A percentile compares a stretch with the other conserved stretches of the same genome.
Evolutionary conservation across 2,888 invertebrate species (phyloP).

Genomic region (Boloria selene): DNA sequence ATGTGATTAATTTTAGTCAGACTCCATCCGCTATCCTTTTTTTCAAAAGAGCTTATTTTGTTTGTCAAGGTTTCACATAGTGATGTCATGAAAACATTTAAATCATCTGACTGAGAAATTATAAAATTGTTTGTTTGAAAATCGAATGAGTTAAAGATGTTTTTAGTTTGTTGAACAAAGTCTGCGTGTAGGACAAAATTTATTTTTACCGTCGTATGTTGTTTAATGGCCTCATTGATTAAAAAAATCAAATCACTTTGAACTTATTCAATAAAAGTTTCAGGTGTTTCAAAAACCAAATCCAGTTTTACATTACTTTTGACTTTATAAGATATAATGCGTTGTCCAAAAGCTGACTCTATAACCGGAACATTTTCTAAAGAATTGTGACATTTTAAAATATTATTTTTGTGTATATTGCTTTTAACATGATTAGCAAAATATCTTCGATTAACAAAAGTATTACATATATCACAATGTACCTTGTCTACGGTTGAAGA

Average conservation of each 20-base stretch:
- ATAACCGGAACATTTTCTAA: slow-evolving; percentile 34
- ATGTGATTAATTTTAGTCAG: slow-evolving; percentile 34
- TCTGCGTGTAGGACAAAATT: slow-evolving; percentile 40
- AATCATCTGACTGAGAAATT: slow-evolving; percentile 7
- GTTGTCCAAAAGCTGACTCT: slow-evolving; percentile 32
- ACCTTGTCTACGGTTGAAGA: slow-evolving; percentile 4
- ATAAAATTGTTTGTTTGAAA: slow-evolving; percentile 41
- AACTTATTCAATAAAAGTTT: background rate
- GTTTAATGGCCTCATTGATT: slow-evolving; percentile 24
- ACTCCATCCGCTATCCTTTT: slow-evolving; percentile 44
- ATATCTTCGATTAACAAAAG: slow-evolving; percentile 27
- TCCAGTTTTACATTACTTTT: slow-evolving; percentile 7
- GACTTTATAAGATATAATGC: slow-evolving; percentile 29
- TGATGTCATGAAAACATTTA: slow-evolving; percentile 27
- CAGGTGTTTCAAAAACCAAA: slow-evolving; percentile 3
- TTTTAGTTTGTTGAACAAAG: slow-evolving; percentile 39
- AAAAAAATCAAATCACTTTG: slow-evolving; percentile 10
- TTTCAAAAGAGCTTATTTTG: slow-evolving; percentile 41
- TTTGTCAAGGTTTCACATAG: slow-evolving; percentile 26
- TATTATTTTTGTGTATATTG: slow-evolving; percentile 38
- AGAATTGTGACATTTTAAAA: slow-evolving; percentile 26
- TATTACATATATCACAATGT: slow-evolving; percentile 19
- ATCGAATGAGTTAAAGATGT: slow-evolving; percentile 35
- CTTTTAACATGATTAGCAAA: slow-evolving; percentile 33
- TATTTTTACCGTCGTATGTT: slow-evolving; percentile 32